These are phyloP conservation scores for Vultur gryphus DNA, from an alignment of 2,797 vertebrate species.

Conservation along the genomic window DNA sequence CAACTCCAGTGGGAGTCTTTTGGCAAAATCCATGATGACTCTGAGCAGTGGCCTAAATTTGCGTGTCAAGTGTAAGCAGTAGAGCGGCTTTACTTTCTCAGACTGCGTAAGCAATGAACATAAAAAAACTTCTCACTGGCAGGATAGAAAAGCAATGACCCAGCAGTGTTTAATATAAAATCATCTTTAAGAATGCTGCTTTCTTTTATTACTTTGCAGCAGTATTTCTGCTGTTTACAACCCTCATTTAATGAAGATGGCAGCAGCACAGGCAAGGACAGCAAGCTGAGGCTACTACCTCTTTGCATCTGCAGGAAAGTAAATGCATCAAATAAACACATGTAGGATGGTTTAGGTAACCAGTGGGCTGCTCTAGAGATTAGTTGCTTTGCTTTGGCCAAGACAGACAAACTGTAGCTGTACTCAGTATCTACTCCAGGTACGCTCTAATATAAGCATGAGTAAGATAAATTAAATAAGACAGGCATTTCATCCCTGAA, in stretches of 20 bases:
- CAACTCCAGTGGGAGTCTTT: not conserved
- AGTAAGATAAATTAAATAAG: slow-evolving; percentile 33
- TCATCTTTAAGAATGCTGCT: not conserved
- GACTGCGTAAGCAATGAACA: not conserved
- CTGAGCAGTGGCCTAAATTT: slow-evolving; percentile 1
- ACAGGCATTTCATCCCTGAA: slow-evolving; percentile 19
- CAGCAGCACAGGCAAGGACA: not conserved
- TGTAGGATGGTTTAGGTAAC: not conserved
- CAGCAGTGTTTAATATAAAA: not conserved
- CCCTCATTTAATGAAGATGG: not conserved
- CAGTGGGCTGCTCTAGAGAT: not conserved
- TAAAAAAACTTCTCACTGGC: not conserved
- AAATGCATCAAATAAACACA: not conserved
- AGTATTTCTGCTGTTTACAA: not conserved
- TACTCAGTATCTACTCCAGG: not conserved
- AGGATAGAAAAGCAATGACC: not conserved
- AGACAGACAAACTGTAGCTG: not conserved
- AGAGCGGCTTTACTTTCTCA: not conserved
- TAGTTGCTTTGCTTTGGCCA: not conserved
- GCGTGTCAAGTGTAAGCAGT: not conserved
- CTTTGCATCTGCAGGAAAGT: not conserved
- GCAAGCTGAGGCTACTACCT: not conserved
- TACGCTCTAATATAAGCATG: slow-evolving; percentile 18
- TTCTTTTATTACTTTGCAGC: not conserved
- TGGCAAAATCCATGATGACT: not conserved